Percentiles rank a stretch among this genome's conserved stretches.
phyloP scores from a whole-genome alignment of 1,140 invertebrate genomes.

The Condylostylus longicornis region DNA sequence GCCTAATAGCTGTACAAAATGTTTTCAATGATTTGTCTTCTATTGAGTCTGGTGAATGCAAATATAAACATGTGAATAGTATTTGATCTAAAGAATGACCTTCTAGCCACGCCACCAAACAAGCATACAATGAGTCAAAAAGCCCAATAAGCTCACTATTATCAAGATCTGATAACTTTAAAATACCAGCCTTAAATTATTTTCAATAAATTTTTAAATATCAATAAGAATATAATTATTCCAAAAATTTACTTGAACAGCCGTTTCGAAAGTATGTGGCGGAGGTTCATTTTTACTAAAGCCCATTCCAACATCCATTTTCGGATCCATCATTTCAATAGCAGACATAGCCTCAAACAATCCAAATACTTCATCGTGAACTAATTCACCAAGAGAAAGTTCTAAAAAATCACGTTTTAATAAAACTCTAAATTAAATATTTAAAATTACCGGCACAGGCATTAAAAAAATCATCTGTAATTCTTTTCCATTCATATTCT shows the following conservation, averaged over 20 bases:
- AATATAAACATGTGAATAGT: slow-evolving; percentile 90
- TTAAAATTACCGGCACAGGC: slow-evolving; percentile 42
- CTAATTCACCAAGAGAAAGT: slow-evolving; percentile 69
- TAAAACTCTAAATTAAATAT: not conserved
- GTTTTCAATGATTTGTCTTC: slow-evolving; percentile 68
- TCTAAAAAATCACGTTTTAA: slow-evolving; percentile 36
- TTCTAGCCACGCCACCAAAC: slow-evolving; percentile 87
- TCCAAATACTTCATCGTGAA: slow-evolving; percentile 84
- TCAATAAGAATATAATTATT: not conserved
- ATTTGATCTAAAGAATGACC: slow-evolving; percentile 93
- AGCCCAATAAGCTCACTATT: slow-evolving; percentile 66
- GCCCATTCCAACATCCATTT: slow-evolving; percentile 98
- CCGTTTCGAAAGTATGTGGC: slow-evolving; percentile 76
- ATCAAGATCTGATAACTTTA: slow-evolving; percentile 66
- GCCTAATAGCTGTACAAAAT: slow-evolving; percentile 77
- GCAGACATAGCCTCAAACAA: slow-evolving; percentile 98
- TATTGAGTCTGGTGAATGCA: slow-evolving; percentile 79
- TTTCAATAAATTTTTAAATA: no score
- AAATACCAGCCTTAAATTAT: slow-evolving; percentile 44
- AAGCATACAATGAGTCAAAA: slow-evolving; percentile 83
- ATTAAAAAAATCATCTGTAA: slow-evolving; percentile 54
- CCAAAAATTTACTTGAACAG: slow-evolving; percentile 48
- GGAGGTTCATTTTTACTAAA: slow-evolving; percentile 76
- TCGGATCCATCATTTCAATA: slow-evolving; percentile 99
- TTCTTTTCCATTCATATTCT: slow-evolving; percentile 46